Evolutionary conservation across 2,113 vertebrate species (phyloP).

Genomic region (Hippocampus guttulatus): DNA sequence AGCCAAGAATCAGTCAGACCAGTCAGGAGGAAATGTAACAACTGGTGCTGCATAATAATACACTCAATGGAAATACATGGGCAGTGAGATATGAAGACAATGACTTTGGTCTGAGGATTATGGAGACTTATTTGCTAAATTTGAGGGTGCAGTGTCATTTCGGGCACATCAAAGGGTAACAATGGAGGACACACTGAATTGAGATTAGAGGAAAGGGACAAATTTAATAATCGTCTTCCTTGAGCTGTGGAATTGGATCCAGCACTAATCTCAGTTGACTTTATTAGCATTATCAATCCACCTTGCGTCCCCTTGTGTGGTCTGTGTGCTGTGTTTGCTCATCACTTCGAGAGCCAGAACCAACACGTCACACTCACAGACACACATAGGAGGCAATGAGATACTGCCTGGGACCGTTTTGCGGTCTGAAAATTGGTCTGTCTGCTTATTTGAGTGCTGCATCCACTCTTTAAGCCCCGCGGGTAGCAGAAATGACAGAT

Average conservation of each 20-base stretch:
- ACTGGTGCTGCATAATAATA: not conserved
- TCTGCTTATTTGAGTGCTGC: constrained; percentile 4
- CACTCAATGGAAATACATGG: not conserved
- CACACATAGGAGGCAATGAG: not conserved
- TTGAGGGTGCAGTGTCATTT: constrained; percentile 3
- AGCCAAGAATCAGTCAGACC: not conserved
- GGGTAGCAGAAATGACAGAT: constrained; percentile 1
- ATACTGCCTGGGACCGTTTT: not conserved
- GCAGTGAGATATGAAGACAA: not conserved
- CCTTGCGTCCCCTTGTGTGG: constrained; percentile 1
- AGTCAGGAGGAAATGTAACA: constrained; percentile 2
- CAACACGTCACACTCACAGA: not conserved
- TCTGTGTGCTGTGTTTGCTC: not conserved
- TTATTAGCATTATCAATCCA: not conserved
- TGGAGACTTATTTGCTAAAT: not conserved
- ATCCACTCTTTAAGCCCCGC: not conserved
- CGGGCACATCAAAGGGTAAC: constrained; percentile 2
- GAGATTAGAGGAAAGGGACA: constrained; percentile 4
- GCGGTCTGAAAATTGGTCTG: not conserved
- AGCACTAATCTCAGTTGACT: constrained; percentile 3
- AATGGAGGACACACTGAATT: constrained; percentile 4
- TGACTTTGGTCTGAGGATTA: constrained; percentile 8
- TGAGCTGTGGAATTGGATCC: not conserved
- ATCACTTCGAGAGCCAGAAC: not conserved
- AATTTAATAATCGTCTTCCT: constrained; percentile 1